Evolutionary conservation across 2,797 vertebrate species (phyloP), one percentile per base, ranked within the genome.

Genomic region (Myotis daubentonii): DNA sequence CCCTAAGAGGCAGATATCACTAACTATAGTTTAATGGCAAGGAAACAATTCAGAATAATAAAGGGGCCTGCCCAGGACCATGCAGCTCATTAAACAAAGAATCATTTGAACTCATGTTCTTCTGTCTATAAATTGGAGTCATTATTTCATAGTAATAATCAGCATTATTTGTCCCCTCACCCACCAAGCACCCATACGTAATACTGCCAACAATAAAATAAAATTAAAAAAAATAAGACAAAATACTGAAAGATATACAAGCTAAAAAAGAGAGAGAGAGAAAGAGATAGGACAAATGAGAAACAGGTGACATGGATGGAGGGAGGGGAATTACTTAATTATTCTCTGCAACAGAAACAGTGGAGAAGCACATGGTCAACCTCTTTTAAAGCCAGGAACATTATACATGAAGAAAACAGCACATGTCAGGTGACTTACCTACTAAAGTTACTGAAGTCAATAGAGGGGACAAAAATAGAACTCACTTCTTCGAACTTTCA

Each of bases 401-500:
- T 36, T 76, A 11, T 12, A 87, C 53, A 55, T 28, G 28, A 94
- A 78, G 38, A 65, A 22, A 17, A 75, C 7, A 76, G 17, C 0
- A 0, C 49, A 53, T 36, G 33, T 41, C 83, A 76, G 2, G 7
- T 55, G 70, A 87, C 41, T 87, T 94, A 75, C 36, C 36, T 68
- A 62, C 36, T 57, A 71, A 92, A 93, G 72, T 94, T 87, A 91
- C 0, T 33, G 41, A 94, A 78, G 65, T 85, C 91, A 93, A 44
- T 3, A 86, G 49, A 57, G 22, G n/a, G 62, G 53, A 83, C 71
- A 91, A 75, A 95, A 96, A 89, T 76, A 97, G 71, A 92, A 92
- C 19, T 93, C 12, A 74, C 68, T 78, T 95, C 84, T 96, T 44
- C 92, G 88, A 94, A 96, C 74, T 94, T 80, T 89, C 92, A 95